phyloP scores from a whole-genome alignment of 2,113 vertebrate species.

The Bufo bufo region DNA sequence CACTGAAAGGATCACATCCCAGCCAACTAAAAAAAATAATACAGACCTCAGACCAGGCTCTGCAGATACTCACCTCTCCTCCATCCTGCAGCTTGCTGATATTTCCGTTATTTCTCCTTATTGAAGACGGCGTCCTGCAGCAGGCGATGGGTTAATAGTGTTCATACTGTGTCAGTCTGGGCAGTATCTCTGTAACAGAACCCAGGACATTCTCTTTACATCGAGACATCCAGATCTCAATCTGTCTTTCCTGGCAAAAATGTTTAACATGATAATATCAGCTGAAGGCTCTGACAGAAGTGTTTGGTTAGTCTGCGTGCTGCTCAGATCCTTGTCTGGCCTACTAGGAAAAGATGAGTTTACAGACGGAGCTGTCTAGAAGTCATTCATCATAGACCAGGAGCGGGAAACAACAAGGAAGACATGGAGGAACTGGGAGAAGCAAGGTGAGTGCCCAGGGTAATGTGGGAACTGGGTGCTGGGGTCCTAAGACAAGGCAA shows the following conservation, averaged over 20 bases:
- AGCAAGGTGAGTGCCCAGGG: not conserved
- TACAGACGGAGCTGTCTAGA: conserved; percentile 6
- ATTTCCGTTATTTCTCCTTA: not conserved
- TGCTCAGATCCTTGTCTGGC: not conserved
- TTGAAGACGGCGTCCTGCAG: not conserved
- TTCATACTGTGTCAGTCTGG: not conserved
- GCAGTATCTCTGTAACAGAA: conserved; percentile 23
- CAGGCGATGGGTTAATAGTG: conserved; percentile 27
- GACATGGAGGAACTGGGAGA: not conserved
- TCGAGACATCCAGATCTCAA: conserved; percentile 37
- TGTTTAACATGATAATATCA: conserved; percentile 39
- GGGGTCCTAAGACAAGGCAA: not conserved
- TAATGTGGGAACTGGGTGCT: not conserved
- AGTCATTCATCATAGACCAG: not conserved
- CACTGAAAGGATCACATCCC: not conserved
- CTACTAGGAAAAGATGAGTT: conserved; percentile 14
- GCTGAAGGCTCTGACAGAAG: conserved; percentile 22
- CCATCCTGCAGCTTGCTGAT: too few species aligned
- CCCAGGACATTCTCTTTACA: conserved; percentile 43
- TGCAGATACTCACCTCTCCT: too few species aligned
- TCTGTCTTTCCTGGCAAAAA: conserved; percentile 50
- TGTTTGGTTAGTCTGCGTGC: conserved; percentile 30
- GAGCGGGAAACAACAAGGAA: not conserved
- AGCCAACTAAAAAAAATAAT: not conserved
- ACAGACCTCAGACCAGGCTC: not conserved